Percentiles rank a stretch among this genome's conserved stretches.
phyloP scores from a whole-genome alignment of 2,797 vertebrate species.

The Sebastes iracundus region DNA sequence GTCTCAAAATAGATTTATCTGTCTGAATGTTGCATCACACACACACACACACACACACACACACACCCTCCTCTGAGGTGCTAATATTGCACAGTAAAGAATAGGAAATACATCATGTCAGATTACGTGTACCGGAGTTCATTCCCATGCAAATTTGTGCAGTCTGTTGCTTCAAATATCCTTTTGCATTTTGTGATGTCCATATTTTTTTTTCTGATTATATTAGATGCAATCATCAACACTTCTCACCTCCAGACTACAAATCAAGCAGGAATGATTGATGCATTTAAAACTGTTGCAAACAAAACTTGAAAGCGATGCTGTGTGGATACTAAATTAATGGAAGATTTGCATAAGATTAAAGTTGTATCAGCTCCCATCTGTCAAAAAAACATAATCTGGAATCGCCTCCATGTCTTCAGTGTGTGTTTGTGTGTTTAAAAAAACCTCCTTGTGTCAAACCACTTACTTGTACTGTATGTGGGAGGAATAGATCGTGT shows the following conservation, averaged over 20 bases:
- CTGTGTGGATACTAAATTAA: conserved; percentile 42
- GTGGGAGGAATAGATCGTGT: conserved; percentile 72
- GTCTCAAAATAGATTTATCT: conserved; percentile 64
- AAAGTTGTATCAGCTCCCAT: conserved; percentile 68
- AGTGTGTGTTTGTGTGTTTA: conserved; percentile 51
- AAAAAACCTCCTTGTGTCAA: conserved; percentile 53
- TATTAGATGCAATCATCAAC: conserved; percentile 24
- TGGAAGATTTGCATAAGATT: conserved; percentile 68
- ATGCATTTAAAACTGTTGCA: conserved; percentile 45
- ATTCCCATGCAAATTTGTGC: conserved; percentile 46
- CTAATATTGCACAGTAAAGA: conserved; percentile 64
- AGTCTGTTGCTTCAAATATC: conserved; percentile 37
- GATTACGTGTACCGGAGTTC: conserved; percentile 43
- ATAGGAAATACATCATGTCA: conserved; percentile 40
- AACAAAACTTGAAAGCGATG: conserved; percentile 44
- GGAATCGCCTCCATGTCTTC: conserved; percentile 59
- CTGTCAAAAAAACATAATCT: conserved; percentile 62
- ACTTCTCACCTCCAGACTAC: conserved; percentile 27
- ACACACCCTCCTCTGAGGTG: conserved; percentile 35
- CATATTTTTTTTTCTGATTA: conserved; percentile 12
- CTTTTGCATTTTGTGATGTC: conserved; percentile 8
- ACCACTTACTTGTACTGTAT: conserved; percentile 61
- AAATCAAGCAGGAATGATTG: conserved; percentile 35
- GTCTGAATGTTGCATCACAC: conserved; percentile 64
- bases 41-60: conserved; percentile 39